Base-by-base conservation (phyloP, 2,888 invertebrate genomes). In the Pomacea canaliculata region DNA sequence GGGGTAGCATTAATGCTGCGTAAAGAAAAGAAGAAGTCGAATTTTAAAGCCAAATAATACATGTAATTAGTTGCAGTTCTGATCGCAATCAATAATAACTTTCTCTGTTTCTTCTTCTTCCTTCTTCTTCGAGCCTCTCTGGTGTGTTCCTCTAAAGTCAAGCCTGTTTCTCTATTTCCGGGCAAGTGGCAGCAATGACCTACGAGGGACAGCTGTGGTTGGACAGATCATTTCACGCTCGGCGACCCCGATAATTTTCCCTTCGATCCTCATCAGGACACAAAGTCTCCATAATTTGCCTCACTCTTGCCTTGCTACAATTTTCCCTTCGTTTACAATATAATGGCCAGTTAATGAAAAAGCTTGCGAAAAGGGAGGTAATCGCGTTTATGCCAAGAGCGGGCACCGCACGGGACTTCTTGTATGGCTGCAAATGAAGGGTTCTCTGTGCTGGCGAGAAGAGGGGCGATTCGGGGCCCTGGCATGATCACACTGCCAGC, bases 311-410 rank as follows among this genome's bases (percentile, higher is more conserved):
- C 23, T n/a, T 71, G 73, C 60, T 37, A 60, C 68, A 73, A 73
- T 73, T 73, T 73, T 69, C 73, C 73, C 73, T 68, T 73, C 73
- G 73, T 73, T 73, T 73, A 73, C 73, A 67, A 69, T 51, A 73
- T 73, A 73, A 73, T 73, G 73, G 73, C 4, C n/a, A 19, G 56
- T 67, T 73, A 73, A 73, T 73, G 73, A 73, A 73, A 73, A 68
- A 69, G 73, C 73, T 73, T 60, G 73, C 73, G 62, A 73, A 73
- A 73, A 60, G 27, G 73, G 73, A 73, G 67, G 69, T 73, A 73
- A 73, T 73, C 73, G 73, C 73, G 62, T 73, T 73, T 73, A 73
- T 51, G 73, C 68, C 73, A 73, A 67, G 49, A 48, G 73, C 68
- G 23, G 56, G 67, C 59, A 46, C 46, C 46, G 67, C 67, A 68